These are phyloP conservation scores for Sebastes vulpes DNA, from an alignment of 2,797 vertebrate genomes.

Conservation along the genomic window DNA sequence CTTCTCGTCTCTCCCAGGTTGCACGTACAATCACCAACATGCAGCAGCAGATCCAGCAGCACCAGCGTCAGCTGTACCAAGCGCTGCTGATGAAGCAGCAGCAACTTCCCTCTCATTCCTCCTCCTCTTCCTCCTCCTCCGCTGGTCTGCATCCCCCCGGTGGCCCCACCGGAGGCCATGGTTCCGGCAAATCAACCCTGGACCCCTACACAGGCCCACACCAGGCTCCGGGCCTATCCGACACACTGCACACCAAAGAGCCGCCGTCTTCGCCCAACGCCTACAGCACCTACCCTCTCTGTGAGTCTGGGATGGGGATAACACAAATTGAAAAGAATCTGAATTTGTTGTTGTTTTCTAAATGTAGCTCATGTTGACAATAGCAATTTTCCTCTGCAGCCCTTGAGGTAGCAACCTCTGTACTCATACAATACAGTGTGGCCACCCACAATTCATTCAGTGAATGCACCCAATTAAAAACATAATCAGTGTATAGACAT, in stretches of 20 bases:
- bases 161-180: slow-evolving; percentile 81
- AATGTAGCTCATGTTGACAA: neutral
- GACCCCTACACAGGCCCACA: slow-evolving; percentile 93
- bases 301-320: slow-evolving; percentile 81
- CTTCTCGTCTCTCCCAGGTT: slow-evolving; percentile 84
- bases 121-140: slow-evolving; percentile 84
- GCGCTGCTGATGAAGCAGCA: slow-evolving; percentile 98
- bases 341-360: neutral
- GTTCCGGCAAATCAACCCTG: slow-evolving; percentile 93
- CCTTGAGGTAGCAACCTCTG: neutral
- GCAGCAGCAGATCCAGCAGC: slow-evolving; percentile 99
- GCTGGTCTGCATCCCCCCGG: slow-evolving; percentile 90
- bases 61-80: slow-evolving; percentile 99
- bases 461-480: neutral
- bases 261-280: slow-evolving; percentile 93
- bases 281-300: slow-evolving; percentile 94
- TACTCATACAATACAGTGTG: neutral
- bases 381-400: neutral
- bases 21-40: slow-evolving; percentile 99
- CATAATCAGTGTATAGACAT: neutral
- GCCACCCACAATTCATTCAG: neutral
- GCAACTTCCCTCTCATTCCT: slow-evolving; percentile 85
- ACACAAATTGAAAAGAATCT: neutral
- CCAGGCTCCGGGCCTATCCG: slow-evolving; percentile 91
- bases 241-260: slow-evolving; percentile 99